A percentile compares a stretch with the other conserved stretches of the same genome.
Conservation (phyloP, 2,888 invertebrate genomes). For the Eilema caniola region DNA sequence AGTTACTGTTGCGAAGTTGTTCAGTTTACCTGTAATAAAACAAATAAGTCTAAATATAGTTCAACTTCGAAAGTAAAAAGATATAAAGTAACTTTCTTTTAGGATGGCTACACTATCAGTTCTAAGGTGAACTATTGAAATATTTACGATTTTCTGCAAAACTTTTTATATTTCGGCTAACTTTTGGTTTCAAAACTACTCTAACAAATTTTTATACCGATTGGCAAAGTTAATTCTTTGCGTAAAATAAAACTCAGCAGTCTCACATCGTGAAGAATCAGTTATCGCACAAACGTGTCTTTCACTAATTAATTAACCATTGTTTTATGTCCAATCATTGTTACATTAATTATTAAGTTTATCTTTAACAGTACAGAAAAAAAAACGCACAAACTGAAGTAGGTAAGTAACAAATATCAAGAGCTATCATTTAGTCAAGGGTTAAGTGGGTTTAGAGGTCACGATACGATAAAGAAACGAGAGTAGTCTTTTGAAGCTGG, state of each 20-base stretch:
- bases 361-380: background rate
- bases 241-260: too few relatives aligned
- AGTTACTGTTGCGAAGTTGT: conserved; percentile 1
- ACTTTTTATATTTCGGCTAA: too few relatives aligned
- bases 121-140: too few relatives aligned
- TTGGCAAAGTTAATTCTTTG: too few relatives aligned
- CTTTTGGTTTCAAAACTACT: too few relatives aligned
- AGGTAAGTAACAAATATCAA: conserved; percentile 3
- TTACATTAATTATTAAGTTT: background rate
- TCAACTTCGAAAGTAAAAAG: background rate
- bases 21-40: conserved; percentile 17
- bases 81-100: background rate
- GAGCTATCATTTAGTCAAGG: conserved; percentile 10
- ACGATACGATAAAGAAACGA: background rate
- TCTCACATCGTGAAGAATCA: too few relatives aligned
- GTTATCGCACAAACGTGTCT: too few relatives aligned
- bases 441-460: conserved; percentile 17
- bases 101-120: too few relatives aligned
- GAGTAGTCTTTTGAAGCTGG: background rate
- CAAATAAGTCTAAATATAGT: background rate
- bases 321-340: too few relatives aligned
- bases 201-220: too few relatives aligned
- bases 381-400: background rate
- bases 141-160: too few relatives aligned
- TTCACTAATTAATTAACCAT: too few relatives aligned